Base-by-base conservation (phyloP, 2,113 vertebrate genomes). In the Barbus barbus region DNA sequence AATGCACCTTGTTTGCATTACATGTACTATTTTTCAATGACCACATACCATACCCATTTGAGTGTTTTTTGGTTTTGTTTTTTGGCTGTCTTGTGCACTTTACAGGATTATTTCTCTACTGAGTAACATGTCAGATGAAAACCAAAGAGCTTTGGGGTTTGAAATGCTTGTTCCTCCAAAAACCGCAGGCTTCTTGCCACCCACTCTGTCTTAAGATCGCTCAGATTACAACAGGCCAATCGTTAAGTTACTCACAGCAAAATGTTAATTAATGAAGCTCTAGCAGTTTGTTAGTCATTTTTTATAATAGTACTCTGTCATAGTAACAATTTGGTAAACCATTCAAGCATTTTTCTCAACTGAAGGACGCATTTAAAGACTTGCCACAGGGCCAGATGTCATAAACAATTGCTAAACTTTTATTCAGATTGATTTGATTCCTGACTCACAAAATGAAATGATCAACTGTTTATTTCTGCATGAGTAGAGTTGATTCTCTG, bases 211-310 rank as follows among this genome's bases (percentile, higher is more conserved):
- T 78, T 78, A 36, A 38, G 53, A 78, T 78, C 53, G 38, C 48
- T 36, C 5, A 56, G 26, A 56, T 60, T 41, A 38, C 33, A 61
- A 26, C 56, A 61, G n/a, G 20, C 20, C 76, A 60, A 76, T 56
- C 18, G 22, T 60, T 44, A 60, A 60, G 20, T 78, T 78, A 16
- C 53, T 78, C 76, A 38, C 18, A 78, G 36, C 7, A 44, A 60
- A 78, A 38, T 61, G 33, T 78, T 78, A 60, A 61, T 24, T 36
- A 78, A 78, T 78, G 24, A 28, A 33, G 48, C 18, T 3, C 26
- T 61, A 56, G 53, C 76, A 78, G 76, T 78, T 78, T 60, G 53
- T 78, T 60, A 22, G 20, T 78, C 51, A 38, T 61, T 78, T 78
- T 41, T 78, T 60, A 0, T 33, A 41, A 41, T 22, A n/a, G 46